Evolutionary conservation across 2,888 invertebrate species (phyloP), one percentile per base, ranked within the genome.

Genomic region (Aphidius colemani): DNA sequence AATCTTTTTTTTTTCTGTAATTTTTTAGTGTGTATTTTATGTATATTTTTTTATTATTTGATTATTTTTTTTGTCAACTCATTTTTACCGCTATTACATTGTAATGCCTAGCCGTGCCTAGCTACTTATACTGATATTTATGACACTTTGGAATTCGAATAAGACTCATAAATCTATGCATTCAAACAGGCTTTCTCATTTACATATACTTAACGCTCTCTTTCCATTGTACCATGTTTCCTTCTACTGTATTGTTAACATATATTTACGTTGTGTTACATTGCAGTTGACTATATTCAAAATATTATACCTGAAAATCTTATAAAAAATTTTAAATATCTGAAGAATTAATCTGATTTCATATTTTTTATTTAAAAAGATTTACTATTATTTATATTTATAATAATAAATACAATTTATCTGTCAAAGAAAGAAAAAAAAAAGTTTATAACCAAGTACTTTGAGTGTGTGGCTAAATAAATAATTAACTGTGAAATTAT

Each of bases 101-200:
- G 56, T 53, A 64, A 61, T 41, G 59, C 63, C 59, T 75, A 77
- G 75, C 76, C 74, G 75, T 61, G 59, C 61, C 65, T 67, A 68
- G 70, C 82, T 82, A 81, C 82, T 82, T 82, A 30, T 30, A 81
- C 82, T 80, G 80, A 82, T 82, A 81, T 81, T 82, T 82, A 80
- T 82, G 82, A 78, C 81, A 77, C 74, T 80, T 80, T 80, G 81
- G 82, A 82, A 81, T 79, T 79, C 76, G 81, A 79, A 78, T 75
- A 78, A 76, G 70, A 74, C 74, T 76, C 80, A 80, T 82, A 82
- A 82, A 82, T 82, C 82, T 81, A 79, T 77, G 82, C 79, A 82
- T 82, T 82, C 82, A 82, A 80, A 80, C 81, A 78, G 74, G 76
- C 79, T 78, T 80, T 77, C 82, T 81, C 81, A 82, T 82, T 82